Conservation (phyloP, 2,113 vertebrate species). For the Scopus umbretta region DNA sequence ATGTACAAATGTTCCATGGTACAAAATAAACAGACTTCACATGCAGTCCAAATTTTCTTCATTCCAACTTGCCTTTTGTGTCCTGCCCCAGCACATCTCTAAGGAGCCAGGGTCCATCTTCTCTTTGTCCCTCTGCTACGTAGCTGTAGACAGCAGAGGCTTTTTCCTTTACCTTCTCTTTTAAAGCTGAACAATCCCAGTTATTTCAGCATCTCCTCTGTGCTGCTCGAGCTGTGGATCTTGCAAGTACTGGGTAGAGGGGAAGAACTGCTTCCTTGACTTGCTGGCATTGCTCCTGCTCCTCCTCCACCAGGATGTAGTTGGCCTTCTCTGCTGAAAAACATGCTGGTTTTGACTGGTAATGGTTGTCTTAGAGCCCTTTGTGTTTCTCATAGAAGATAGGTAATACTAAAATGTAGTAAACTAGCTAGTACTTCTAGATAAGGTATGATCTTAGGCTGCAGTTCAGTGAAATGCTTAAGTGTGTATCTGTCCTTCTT, state of each 20-base stretch:
- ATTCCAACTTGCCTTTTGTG: neutral
- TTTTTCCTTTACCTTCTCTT: neutral
- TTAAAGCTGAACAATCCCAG: neutral
- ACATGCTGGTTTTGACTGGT: neutral
- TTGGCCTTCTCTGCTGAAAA: neutral
- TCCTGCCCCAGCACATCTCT: neutral
- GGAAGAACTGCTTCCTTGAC: neutral
- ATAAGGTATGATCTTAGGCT: neutral
- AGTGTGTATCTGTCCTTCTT: neutral
- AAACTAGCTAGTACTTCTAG: neutral
- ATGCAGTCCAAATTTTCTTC: neutral
- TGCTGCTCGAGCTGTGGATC: neutral
- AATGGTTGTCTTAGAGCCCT: neutral
- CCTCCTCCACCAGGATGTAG: neutral
- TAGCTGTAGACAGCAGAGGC: neutral
- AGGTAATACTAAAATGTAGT: neutral
- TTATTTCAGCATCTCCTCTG: neutral
- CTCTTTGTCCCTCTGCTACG: neutral
- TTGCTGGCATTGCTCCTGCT: neutral
- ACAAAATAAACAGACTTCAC: neutral
- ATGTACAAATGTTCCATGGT: too few species aligned
- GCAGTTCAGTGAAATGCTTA: neutral
- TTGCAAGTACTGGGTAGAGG: neutral
- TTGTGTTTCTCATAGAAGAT: neutral
- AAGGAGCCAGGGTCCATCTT: neutral